Evolutionary conservation across 2,797 vertebrate genomes (phyloP), one percentile per base, ranked within the genome.

Genomic region (Gila robusta): DNA sequence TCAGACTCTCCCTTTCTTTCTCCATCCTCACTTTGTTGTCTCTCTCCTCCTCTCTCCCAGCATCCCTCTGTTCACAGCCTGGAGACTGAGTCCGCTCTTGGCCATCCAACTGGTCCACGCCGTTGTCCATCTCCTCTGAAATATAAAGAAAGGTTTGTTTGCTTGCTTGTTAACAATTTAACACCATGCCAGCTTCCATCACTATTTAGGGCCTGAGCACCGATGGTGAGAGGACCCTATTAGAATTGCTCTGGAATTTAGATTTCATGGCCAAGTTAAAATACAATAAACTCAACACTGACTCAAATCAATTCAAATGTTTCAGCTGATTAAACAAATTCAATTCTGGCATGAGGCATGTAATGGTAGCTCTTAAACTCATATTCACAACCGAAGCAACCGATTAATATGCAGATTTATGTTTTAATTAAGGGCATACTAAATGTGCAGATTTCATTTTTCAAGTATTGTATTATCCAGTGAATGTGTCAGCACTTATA

Each of bases 51-150:
- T 97, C 97, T 81, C 94, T 95, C 26, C 97, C 96, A 0, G 97
- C 97, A 37, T 99, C 98, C 0, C 95, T 95, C 85, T 98, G 95
- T 88, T 99, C 98, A 32, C 96, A 97, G 83, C 94, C 96, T 0
- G 96, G 93, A 14, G 96, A 95, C 23, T 84, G 79, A 0, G 93
- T 93, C 12, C 94, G 90, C 6, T 89, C 94, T 23, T 95, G 96
- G 16, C 98, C 98, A 3, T 99, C 98, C 56, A 93, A 92, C 88
- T 98, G 97, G 93, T 99, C 98, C 6, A 99, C 98, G 6, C 98
- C 98, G 32, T 94, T 95, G 91, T 99, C 98, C 4, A 97, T 95
- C 90, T 96, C 95, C 49, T 96, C 96, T 96, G 88, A 41, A 89
- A 85, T 35, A 67, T 12, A 49, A 49, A 67, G 2, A 67, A 49